These are phyloP conservation scores for Pseudocheirus occidentalis DNA, from an alignment of 2,797 vertebrate genomes.

Conservation along the genomic window DNA sequence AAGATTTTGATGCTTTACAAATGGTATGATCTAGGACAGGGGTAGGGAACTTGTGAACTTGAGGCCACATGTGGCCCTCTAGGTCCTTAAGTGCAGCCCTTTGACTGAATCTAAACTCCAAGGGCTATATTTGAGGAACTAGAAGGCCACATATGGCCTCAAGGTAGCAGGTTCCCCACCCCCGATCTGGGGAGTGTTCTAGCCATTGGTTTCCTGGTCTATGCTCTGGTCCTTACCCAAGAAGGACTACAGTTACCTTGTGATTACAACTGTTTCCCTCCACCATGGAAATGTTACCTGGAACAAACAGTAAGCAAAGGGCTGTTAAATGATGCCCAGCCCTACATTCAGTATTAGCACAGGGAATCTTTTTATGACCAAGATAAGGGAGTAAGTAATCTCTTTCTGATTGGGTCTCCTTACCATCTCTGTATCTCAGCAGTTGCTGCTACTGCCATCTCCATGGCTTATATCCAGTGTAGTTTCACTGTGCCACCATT, in stretches of 20 bases:
- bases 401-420: not conserved
- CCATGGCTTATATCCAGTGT: not conserved
- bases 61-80: no score
- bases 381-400: not conserved
- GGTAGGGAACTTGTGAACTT: no score
- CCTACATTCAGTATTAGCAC: not conserved
- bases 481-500: not conserved
- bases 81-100: no score
- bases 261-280: not conserved
- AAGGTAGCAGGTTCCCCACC: no score
- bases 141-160: no score
- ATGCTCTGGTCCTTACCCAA: not conserved
- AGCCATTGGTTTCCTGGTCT: not conserved
- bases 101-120: no score
- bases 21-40: not conserved
- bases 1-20: not conserved
- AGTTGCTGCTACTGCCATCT: not conserved
- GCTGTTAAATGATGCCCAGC: not conserved
- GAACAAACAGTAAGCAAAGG: not conserved
- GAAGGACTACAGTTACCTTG: not conserved
- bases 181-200: not conserved
- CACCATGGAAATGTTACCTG: not conserved
- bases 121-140: no score
- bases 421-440: not conserved
- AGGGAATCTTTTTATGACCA: not conserved